Evolutionary conservation across 2,797 vertebrate genomes (phyloP).

Genomic region (Chelonia mydas): DNA sequence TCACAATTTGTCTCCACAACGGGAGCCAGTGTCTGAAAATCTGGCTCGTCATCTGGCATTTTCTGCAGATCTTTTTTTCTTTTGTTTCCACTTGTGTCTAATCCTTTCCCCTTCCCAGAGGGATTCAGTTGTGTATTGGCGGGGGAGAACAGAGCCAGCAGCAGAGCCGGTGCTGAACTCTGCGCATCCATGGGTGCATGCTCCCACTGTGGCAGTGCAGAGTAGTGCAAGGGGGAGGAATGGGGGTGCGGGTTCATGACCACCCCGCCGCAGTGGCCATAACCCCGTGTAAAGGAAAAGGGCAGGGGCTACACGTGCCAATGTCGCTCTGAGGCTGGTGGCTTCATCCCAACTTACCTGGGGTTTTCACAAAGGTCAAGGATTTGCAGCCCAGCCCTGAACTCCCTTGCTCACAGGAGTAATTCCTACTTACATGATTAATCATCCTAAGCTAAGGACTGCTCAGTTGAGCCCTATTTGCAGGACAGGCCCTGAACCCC

Average conservation of each 20-base stretch:
- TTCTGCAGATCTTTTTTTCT: not conserved
- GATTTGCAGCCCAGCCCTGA: not conserved
- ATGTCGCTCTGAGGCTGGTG: not conserved
- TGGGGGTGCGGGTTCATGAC: not conserved
- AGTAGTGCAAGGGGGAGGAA: not conserved
- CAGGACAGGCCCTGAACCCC: rapidly evolving
- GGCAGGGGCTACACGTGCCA: not conserved
- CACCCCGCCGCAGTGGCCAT: not conserved
- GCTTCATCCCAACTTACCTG: not conserved
- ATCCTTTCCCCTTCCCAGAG: not conserved
- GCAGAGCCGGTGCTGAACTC: not conserved
- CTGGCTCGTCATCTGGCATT: not conserved
- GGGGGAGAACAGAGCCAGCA: not conserved
- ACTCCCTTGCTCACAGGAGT: not conserved
- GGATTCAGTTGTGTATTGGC: not conserved
- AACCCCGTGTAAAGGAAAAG: not conserved
- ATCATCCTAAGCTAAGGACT: not conserved
- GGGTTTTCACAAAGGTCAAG: not conserved
- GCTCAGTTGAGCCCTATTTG: not conserved
- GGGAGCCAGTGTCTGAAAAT: not conserved
- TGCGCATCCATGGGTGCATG: no score
- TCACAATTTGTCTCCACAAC: not conserved
- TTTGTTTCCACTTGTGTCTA: not conserved
- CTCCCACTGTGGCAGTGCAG: not conserved
- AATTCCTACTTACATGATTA: not conserved